Evolutionary conservation across 2,888 invertebrate genomes (phyloP), one percentile per base, ranked within the genome.

Genomic region (Heliconius hortense): DNA sequence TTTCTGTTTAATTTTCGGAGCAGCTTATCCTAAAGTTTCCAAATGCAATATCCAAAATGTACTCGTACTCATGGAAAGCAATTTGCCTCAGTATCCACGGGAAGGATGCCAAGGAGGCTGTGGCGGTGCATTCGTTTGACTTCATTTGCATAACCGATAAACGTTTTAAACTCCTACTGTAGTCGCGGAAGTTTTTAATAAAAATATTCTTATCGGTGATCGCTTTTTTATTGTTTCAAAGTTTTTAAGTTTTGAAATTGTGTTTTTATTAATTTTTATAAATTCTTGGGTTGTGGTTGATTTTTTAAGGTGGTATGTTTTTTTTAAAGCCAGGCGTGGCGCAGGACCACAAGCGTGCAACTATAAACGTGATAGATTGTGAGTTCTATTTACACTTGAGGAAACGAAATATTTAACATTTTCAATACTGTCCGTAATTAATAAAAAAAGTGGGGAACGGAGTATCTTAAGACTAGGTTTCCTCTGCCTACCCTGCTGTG

Each of bases 61-160:
- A 80, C 81, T 81, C 77, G 78, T 78, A 80, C 81, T 81, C 79
- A 79, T 79, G 82, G 76, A 78, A 80, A 80, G 80, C 80, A 81
- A 80, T 82, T 81, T 79, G 79, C 81, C 75, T 80, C 79, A 81
- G 80, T 76, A 77, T 78, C 77, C 76, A 78, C 79, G 80, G 82
- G 80, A 80, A 77, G 64, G 72, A 67, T 79, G 81, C 81, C 81
- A 81, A 80, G 77, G 72, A 63, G 79, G 73, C 74, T 76, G 72
- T 70, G 76, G 76, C 78, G 74, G 77, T 72, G 77, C 76, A 71
- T 72, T 79, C 76, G 77, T 74, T 78, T 77, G 73, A 76, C 74
- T 80, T 77, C 77, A 80, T 80, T 79, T 80, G 78, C 80, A 80
- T 79, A 72, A 64, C 68, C 66, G 75, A 74, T 80, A 77, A 77